Evolutionary conservation across 2,888 invertebrate genomes (phyloP).

Genomic region (Pristionchus entomophagus): DNA sequence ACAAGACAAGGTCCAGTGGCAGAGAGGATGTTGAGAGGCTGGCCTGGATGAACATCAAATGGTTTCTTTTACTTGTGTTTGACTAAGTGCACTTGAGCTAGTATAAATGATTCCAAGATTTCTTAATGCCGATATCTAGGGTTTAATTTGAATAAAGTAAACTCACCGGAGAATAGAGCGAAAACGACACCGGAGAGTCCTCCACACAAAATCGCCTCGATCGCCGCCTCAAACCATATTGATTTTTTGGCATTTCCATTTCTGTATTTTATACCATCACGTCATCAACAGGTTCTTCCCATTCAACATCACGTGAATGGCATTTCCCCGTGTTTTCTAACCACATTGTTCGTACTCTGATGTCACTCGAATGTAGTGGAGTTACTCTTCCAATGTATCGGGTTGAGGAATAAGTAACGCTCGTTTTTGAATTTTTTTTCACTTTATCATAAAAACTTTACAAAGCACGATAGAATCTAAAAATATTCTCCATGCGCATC

Average conservation of each 20-base stretch:
- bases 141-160: background rate
- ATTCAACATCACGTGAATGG: too few relatives aligned
- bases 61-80: too few relatives aligned
- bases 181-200: constrained; percentile 70
- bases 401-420: too few relatives aligned
- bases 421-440: too few relatives aligned
- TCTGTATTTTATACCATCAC: too few relatives aligned
- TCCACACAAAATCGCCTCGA: constrained; percentile 72
- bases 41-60: constrained; percentile 63
- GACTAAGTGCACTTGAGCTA: too few relatives aligned
- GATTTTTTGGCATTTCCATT: background rate
- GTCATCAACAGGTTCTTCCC: background rate
- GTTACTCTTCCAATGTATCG: too few relatives aligned
- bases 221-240: constrained; percentile 50
- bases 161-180: constrained; percentile 76
- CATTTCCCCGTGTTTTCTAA: background rate
- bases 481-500: too few relatives aligned
- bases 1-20: constrained; percentile 75
- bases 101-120: background rate
- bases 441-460: too few relatives aligned
- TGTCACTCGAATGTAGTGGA: too few relatives aligned
- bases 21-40: constrained; percentile 72
- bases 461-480: too few relatives aligned
- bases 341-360: background rate
- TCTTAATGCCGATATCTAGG: background rate